phyloP scores from a whole-genome alignment of 2,113 vertebrate species.

The Hippoglossus stenolepis region DNA sequence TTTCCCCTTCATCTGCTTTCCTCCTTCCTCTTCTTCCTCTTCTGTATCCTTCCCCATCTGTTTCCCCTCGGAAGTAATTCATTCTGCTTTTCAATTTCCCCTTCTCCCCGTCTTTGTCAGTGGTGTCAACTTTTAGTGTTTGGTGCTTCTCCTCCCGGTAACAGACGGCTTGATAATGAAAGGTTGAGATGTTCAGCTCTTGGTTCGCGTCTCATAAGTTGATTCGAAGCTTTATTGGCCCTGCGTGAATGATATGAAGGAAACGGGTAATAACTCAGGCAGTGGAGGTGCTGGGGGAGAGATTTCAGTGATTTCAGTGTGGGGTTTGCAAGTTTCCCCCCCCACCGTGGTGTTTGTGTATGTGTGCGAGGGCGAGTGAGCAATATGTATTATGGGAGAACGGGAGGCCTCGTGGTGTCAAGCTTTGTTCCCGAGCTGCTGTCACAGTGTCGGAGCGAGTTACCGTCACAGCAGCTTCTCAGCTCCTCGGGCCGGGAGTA shows the following conservation, averaged over 20 bases:
- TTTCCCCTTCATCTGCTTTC: constrained; percentile 45
- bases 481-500: constrained; percentile 49
- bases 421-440: constrained; percentile 52
- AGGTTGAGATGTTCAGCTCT: constrained; percentile 40
- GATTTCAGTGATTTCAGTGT: constrained; percentile 38
- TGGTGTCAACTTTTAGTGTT: constrained; percentile 7
- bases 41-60: constrained; percentile 20
- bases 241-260: constrained; percentile 51
- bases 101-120: neutral
- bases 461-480: constrained; percentile 50
- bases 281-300: constrained; percentile 16
- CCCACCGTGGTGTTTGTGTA: constrained; percentile 44
- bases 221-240: constrained; percentile 62
- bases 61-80: constrained; percentile 36
- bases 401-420: constrained; percentile 53
- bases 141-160: constrained; percentile 17
- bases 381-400: constrained; percentile 42
- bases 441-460: constrained; percentile 64
- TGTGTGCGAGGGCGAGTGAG: constrained; percentile 40
- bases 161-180: constrained; percentile 57
- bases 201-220: constrained; percentile 41
- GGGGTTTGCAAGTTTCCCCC: constrained; percentile 14
- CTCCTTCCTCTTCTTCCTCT: neutral
- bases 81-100: constrained; percentile 25
- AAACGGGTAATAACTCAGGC: constrained; percentile 64